Conservation (phyloP, 2,797 vertebrate genomes). For the Intellagama lesueurii region DNA sequence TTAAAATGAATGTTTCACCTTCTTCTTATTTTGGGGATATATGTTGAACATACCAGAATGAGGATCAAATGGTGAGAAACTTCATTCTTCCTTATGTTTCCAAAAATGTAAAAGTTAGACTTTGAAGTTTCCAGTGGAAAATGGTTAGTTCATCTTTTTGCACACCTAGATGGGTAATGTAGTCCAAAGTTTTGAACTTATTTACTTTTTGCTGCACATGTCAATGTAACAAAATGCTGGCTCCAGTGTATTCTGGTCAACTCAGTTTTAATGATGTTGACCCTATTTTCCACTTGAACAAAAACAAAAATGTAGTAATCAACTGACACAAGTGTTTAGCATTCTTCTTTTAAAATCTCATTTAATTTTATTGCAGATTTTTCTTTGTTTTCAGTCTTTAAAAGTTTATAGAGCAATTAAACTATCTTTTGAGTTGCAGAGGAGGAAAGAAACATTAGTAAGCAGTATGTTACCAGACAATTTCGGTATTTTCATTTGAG, state of each 20-base stretch:
- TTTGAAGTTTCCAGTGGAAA: neutral
- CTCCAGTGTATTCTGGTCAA: conserved; percentile 53
- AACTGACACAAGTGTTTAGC: conserved; percentile 70
- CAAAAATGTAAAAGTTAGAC: neutral
- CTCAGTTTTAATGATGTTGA: conserved; percentile 62
- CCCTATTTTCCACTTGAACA: conserved; percentile 66
- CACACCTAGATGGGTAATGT: neutral
- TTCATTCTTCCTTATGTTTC: neutral
- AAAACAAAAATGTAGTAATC: conserved; percentile 46
- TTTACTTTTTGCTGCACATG: conserved; percentile 48
- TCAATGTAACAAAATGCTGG: conserved; percentile 54
- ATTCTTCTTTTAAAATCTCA: conserved; percentile 76
- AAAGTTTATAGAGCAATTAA: conserved; percentile 79
- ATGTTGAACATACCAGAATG: too few relatives aligned
- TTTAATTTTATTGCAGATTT: conserved; percentile 77
- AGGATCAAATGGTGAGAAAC: too few relatives aligned
- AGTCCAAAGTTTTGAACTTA: conserved; percentile 9
- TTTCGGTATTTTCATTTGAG: conserved; percentile 71
- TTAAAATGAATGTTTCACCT: too few relatives aligned
- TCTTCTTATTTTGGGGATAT: too few relatives aligned
- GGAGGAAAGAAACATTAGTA: conserved; percentile 59
- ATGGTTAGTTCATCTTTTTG: neutral
- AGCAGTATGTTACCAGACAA: conserved; percentile 62
- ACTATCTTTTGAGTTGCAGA: conserved; percentile 54
- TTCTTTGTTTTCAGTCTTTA: conserved; percentile 64